A percentile compares a stretch with the other conserved stretches of the same genome.
phyloP scores from a whole-genome alignment of 2,113 vertebrate species.

The Oophaga pumilio region DNA sequence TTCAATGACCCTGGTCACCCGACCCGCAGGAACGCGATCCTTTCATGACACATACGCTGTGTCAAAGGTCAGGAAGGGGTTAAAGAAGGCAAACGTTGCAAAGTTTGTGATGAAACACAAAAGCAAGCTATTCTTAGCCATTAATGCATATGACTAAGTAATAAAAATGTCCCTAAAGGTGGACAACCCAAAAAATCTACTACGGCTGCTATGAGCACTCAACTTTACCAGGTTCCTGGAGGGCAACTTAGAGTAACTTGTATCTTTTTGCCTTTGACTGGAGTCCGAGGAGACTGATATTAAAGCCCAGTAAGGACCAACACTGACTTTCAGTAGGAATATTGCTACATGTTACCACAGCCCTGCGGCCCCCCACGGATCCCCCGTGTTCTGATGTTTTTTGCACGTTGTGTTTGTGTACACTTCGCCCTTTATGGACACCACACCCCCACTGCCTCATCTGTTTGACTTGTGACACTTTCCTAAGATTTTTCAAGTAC shows the following conservation, averaged over 20 bases:
- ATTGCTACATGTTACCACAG: neutral
- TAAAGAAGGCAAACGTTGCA: no score
- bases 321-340: neutral
- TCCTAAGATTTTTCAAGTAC: constrained; percentile 48
- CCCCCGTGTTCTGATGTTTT: neutral
- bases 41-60: no score
- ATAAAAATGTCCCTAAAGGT: no score
- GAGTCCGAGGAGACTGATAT: neutral
- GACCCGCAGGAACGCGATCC: no score
- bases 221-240: neutral
- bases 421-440: neutral
- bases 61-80: no score
- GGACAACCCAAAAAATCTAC: no score
- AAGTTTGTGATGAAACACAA: no score
- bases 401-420: neutral
- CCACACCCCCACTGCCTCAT: neutral
- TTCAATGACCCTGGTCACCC: no score
- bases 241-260: neutral
- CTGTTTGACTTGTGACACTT: constrained; percentile 46
- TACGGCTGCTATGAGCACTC: neutral
- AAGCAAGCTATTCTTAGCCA: no score
- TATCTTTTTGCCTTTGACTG: neutral
- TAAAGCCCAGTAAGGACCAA: neutral
- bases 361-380: no score
- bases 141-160: no score